phyloP scores from a whole-genome alignment of 2,797 vertebrate species.

The Syngnathus rostellatus region DNA sequence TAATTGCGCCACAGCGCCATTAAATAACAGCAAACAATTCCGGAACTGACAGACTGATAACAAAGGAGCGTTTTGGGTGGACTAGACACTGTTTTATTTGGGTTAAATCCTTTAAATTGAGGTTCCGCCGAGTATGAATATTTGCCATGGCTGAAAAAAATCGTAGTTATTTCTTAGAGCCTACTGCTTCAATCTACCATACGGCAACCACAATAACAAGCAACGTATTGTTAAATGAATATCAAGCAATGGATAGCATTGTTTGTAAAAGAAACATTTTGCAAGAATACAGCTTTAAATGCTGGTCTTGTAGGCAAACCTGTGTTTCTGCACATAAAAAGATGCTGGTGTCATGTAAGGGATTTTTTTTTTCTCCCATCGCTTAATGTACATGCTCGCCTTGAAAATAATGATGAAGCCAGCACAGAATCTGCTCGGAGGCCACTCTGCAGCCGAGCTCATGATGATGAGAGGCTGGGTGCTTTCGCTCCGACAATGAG shows the following conservation, averaged over 20 bases:
- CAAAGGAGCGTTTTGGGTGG: too few relatives aligned
- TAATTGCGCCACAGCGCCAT: too few relatives aligned
- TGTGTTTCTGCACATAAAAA: neutral
- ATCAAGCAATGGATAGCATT: too few relatives aligned
- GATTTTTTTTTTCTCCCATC: neutral
- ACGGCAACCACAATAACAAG: neutral
- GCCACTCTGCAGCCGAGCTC: slow-evolving; percentile 7
- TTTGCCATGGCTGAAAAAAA: neutral
- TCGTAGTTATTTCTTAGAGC: neutral
- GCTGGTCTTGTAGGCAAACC: neutral
- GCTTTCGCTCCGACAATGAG: slow-evolving; percentile 16
- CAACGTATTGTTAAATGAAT: neutral
- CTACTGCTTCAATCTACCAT: neutral
- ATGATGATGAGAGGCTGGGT: slow-evolving; percentile 12
- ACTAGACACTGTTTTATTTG: too few relatives aligned
- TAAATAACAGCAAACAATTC: too few relatives aligned
- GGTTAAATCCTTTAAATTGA: too few relatives aligned
- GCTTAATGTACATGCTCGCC: neutral
- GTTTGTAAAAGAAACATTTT: neutral
- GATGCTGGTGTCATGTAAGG: neutral
- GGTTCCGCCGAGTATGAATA: neutral
- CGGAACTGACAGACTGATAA: too few relatives aligned
- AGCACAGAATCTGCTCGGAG: slow-evolving; percentile 5
- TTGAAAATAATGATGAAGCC: neutral
- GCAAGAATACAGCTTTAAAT: neutral